These are phyloP conservation scores for Anabacerthia variegaticeps DNA, from an alignment of 2,797 vertebrate species.

Conservation along the genomic window DNA sequence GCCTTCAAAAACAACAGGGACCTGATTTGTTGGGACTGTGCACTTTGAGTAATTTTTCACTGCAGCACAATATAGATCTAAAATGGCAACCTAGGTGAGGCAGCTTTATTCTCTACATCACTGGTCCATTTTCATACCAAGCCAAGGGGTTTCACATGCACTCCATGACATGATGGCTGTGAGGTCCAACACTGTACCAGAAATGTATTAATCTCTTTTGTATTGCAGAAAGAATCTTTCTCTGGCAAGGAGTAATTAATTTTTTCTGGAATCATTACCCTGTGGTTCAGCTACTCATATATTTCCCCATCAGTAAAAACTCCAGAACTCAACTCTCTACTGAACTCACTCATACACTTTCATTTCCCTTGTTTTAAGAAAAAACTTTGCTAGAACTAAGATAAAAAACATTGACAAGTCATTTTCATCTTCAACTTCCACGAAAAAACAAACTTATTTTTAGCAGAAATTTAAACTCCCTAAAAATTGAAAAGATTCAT, in stretches of 20 bases:
- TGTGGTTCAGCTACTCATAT: neutral
- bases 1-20: slow-evolving; percentile 35
- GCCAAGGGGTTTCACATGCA: neutral
- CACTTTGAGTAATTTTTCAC: neutral
- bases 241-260: neutral
- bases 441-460: neutral
- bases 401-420: neutral
- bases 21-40: neutral
- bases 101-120: neutral
- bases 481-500: neutral
- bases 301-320: neutral
- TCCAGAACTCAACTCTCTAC: neutral
- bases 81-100: neutral
- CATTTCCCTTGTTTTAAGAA: neutral
- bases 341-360: neutral
- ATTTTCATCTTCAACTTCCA: neutral
- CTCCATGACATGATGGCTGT: neutral
- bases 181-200: neutral
- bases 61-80: neutral
- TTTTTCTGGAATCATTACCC: neutral
- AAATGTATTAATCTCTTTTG: neutral
- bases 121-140: neutral
- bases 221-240: neutral
- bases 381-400: neutral
- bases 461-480: neutral